Evolutionary conservation across 1,140 invertebrate species (phyloP).

Genomic region (Anastatus disparis): DNA sequence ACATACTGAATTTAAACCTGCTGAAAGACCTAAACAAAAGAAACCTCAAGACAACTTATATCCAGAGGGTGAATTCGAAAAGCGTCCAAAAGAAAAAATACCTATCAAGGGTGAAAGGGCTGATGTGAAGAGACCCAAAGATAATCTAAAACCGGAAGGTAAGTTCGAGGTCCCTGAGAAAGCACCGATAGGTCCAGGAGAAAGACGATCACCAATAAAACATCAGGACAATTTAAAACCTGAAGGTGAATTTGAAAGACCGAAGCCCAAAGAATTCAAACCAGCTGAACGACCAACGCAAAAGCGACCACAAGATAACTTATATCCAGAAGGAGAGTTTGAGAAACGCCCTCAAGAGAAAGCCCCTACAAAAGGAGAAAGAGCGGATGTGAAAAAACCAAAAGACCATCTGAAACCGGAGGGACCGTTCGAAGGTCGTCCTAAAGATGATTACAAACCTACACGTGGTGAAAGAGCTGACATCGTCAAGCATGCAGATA

Average conservation of each 20-base stretch:
- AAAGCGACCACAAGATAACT: slow-evolving; percentile 72
- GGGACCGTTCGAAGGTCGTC: slow-evolving; percentile 68
- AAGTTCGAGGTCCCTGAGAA: slow-evolving; percentile 67
- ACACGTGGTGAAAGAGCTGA: slow-evolving; percentile 59
- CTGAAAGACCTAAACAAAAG: slow-evolving; percentile 60
- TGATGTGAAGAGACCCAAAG: slow-evolving; percentile 63
- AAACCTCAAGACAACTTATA: slow-evolving; percentile 67
- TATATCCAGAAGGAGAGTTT: slow-evolving; percentile 73
- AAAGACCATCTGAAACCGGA: slow-evolving; percentile 69
- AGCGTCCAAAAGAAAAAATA: slow-evolving; percentile 61
- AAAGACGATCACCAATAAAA: slow-evolving; percentile 66
- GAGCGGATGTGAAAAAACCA: slow-evolving; percentile 61
- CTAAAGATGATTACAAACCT: slow-evolving; percentile 70
- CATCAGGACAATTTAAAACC: slow-evolving; percentile 70
- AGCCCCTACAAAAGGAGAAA: slow-evolving; percentile 63
- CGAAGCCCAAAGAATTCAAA: slow-evolving; percentile 67
- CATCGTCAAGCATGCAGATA: slow-evolving; percentile 61
- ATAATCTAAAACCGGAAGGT: slow-evolving; percentile 70
- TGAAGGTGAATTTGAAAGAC: slow-evolving; percentile 68
- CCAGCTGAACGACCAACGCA: slow-evolving; percentile 72
- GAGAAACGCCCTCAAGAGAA: slow-evolving; percentile 59
- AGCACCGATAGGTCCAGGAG: slow-evolving; percentile 66
- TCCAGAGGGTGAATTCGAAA: slow-evolving; percentile 71
- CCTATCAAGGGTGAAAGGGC: slow-evolving; percentile 67
- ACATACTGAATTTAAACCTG: slow-evolving; percentile 59